Evolutionary conservation across 2,113 vertebrate genomes (phyloP).

Genomic region (Callipepla californica): DNA sequence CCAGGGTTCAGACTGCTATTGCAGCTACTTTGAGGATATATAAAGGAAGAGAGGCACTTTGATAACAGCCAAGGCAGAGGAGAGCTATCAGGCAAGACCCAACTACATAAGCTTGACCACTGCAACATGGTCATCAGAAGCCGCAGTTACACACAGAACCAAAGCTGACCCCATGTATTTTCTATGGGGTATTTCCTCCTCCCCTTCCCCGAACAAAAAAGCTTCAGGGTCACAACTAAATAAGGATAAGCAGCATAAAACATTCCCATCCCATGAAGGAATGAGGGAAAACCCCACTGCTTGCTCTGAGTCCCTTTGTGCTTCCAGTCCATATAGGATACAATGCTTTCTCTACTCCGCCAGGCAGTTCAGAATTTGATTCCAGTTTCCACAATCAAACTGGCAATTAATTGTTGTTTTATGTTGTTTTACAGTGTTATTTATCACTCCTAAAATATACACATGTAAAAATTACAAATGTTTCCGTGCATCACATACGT

Average conservation of each 20-base stretch:
- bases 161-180: background rate
- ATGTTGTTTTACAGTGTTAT: background rate
- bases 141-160: background rate
- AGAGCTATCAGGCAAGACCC: background rate
- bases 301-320: background rate
- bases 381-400: background rate
- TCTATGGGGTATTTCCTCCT: background rate
- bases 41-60: background rate
- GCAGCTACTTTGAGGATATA: background rate
- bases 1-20: background rate
- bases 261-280: background rate
- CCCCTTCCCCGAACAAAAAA: background rate
- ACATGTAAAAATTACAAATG: background rate
- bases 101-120: background rate
- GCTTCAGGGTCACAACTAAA: background rate
- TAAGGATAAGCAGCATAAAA: background rate
- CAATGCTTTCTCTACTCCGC: background rate
- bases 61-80: background rate
- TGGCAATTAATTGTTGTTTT: background rate
- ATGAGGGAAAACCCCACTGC: background rate
- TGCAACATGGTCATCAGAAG: accelerated
- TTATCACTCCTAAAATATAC: background rate
- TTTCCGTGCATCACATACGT: background rate
- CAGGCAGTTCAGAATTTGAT: background rate
- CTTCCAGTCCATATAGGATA: background rate